Conservation (phyloP, 1,140 invertebrate genomes). For the Meloidogyne chitwoodi region DNA sequence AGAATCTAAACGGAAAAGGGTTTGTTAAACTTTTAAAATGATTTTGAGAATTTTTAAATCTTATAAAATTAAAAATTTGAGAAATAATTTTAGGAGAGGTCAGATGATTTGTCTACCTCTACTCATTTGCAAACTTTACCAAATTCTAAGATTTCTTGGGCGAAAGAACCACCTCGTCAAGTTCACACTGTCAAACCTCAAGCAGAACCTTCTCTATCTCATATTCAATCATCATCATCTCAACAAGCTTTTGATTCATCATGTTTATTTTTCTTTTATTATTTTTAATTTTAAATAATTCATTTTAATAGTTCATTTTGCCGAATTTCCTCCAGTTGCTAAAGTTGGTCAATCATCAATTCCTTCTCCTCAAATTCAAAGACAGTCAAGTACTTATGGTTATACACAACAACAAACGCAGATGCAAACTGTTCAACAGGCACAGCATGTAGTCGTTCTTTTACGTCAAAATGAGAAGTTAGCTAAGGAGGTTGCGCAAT, state of each 20-base stretch:
- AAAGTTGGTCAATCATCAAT: not conserved
- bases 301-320: not conserved
- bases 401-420: not conserved
- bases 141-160: conserved; percentile 9
- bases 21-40: not conserved
- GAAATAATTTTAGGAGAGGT: not conserved
- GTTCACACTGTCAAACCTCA: conserved; percentile 1
- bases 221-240: not conserved
- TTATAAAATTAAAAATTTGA: not conserved
- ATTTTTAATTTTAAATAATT: not conserved
- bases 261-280: not conserved
- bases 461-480: conserved; percentile 9
- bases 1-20: conserved; percentile 8
- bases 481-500: conserved; percentile 2
- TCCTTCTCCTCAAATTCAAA: not conserved
- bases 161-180: conserved; percentile 15
- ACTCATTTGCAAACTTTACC: not conserved
- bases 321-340: not conserved
- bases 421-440: not conserved
- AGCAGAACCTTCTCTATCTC: not conserved
- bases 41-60: not conserved
- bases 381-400: not conserved
- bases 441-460: not conserved
- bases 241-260: not conserved
- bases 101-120: not conserved